Percentiles rank a stretch among this genome's conserved stretches.
phyloP scores from a whole-genome alignment of 2,797 vertebrate species.

The Prionace glauca region DNA sequence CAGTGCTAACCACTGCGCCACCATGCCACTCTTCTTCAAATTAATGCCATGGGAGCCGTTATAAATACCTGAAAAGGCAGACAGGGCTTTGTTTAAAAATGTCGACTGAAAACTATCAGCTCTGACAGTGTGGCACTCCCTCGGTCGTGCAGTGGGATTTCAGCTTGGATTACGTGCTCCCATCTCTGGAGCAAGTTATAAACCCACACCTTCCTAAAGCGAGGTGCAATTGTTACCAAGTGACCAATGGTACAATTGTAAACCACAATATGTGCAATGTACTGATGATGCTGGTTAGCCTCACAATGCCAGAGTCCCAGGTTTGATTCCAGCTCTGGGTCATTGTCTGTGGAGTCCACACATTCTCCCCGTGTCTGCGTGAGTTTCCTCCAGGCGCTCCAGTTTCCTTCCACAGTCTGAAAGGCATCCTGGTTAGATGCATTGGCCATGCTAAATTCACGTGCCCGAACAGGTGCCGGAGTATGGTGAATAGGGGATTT shows the following conservation, averaged over 20 bases:
- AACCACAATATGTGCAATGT: neutral
- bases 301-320: too few species aligned
- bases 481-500: too few species aligned
- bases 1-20: too few species aligned
- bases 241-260: neutral
- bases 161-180: neutral
- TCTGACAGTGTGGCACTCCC: neutral
- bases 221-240: neutral
- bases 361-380: too few species aligned
- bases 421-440: too few species aligned
- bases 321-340: too few species aligned
- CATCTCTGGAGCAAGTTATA: neutral
- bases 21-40: neutral
- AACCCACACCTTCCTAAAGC: neutral
- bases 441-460: too few species aligned
- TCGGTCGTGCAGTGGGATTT: neutral
- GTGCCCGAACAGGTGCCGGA: too few species aligned
- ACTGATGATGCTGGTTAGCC: neutral
- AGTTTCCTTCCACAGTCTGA: too few species aligned
- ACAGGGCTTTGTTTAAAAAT: neutral
- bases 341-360: too few species aligned
- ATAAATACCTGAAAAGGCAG: neutral
- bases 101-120: neutral
- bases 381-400: too few species aligned
- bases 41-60: neutral